A percentile compares a stretch with the other conserved stretches of the same genome.
Evolutionary conservation across 2,797 vertebrate genomes (phyloP).

Genomic region (Acestrorhynchus altus): DNA sequence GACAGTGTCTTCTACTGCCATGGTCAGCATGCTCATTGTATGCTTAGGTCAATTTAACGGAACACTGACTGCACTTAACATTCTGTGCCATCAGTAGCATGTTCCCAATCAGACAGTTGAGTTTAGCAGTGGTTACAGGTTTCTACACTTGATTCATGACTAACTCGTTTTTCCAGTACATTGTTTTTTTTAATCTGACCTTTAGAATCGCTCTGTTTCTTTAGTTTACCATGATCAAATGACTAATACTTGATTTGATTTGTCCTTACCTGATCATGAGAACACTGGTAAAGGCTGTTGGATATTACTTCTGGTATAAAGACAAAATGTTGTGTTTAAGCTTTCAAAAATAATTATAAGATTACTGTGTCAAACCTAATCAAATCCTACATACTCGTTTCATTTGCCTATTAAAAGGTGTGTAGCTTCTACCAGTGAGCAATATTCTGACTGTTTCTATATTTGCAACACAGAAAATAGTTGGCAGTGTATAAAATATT

Average conservation of each 20-base stretch:
- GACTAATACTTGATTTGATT: not conserved
- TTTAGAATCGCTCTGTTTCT: not conserved
- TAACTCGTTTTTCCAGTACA: not conserved
- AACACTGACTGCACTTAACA: not conserved
- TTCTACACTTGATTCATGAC: too few relatives aligned
- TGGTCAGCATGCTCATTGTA: too few relatives aligned
- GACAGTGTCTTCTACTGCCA: too few relatives aligned
- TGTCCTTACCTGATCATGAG: not conserved
- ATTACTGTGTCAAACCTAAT: too few relatives aligned
- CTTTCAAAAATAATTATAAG: not conserved
- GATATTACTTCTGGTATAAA: not conserved
- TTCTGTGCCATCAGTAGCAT: not conserved
- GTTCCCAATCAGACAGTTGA: not conserved
- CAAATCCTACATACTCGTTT: too few relatives aligned
- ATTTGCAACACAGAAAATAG: too few relatives aligned
- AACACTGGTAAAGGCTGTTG: not conserved
- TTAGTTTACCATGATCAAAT: not conserved
- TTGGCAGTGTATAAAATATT: too few relatives aligned
- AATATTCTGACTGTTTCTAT: too few relatives aligned
- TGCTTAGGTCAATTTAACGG: too few relatives aligned
- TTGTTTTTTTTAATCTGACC: not conserved
- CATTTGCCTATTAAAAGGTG: too few relatives aligned
- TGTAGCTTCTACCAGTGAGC: too few relatives aligned
- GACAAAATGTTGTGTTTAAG: not conserved
- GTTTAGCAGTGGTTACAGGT: not conserved